Conservation (phyloP, 2,888 invertebrate genomes). For the Syrista parreyssii region DNA sequence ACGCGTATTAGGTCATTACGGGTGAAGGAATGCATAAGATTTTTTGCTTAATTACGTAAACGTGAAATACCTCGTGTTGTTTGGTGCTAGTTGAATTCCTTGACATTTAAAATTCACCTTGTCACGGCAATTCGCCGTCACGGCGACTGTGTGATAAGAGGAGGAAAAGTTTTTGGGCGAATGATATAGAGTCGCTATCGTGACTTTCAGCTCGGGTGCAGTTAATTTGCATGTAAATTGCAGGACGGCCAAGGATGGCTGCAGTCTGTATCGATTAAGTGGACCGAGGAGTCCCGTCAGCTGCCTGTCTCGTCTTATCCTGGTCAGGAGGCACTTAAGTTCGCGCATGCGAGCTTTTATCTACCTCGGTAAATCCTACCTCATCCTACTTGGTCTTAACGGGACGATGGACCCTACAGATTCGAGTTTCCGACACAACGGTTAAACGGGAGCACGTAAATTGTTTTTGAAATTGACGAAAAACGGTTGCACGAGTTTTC, state of each 20-base stretch:
- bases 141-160: background rate
- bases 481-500: background rate
- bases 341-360: conserved; percentile 53
- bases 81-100: background rate
- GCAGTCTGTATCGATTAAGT: conserved; percentile 64
- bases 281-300: conserved; percentile 63
- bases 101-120: background rate
- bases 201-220: conserved; percentile 47
- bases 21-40: background rate
- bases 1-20: background rate
- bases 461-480: background rate
- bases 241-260: conserved; percentile 50
- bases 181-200: conserved; percentile 13
- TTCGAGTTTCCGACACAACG: background rate
- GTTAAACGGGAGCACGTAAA: background rate
- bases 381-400: background rate
- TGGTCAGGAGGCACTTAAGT: conserved; percentile 58
- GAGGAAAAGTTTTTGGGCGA: background rate
- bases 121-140: background rate
- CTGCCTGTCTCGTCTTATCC: conserved; percentile 61
- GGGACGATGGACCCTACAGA: background rate
- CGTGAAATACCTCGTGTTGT: background rate
- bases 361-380: background rate
- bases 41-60: background rate
- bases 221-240: conserved; percentile 65